A percentile compares a stretch with the other conserved stretches of the same genome.
Evolutionary conservation across 2,113 vertebrate species (phyloP).

Genomic region (Sylvilagus bachmani): DNA sequence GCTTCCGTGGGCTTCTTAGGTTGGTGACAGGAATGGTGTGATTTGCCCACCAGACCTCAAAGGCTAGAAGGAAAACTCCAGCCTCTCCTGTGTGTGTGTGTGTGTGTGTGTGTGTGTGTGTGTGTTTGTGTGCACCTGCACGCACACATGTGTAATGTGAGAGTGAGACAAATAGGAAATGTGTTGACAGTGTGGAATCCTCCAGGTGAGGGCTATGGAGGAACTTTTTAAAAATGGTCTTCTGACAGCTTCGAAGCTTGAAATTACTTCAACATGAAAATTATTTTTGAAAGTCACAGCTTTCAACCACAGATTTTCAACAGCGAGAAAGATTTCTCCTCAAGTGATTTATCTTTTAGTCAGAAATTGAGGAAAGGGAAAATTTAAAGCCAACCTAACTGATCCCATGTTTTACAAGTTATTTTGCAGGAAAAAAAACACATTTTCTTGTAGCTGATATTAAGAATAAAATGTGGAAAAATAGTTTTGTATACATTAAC

Average conservation of each 20-base stretch:
- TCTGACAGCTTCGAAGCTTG: constrained; percentile 56
- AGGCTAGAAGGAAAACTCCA: not conserved
- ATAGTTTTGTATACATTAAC: constrained; percentile 8
- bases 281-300: constrained; percentile 51
- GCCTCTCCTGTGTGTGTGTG: not conserved
- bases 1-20: not conserved
- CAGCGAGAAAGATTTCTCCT: constrained; percentile 55
- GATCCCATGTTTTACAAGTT: constrained; percentile 67
- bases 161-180: constrained; percentile 44
- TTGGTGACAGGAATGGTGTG: not conserved
- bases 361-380: constrained; percentile 67
- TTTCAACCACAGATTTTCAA: constrained; percentile 62
- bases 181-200: not conserved
- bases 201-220: constrained; percentile 27
- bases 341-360: constrained; percentile 73
- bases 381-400: constrained; percentile 69
- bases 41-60: not conserved
- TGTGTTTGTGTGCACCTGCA: no score
- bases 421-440: not conserved
- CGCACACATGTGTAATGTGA: not conserved
- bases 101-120: no score
- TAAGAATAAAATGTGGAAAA: constrained; percentile 55
- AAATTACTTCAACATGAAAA: constrained; percentile 56
- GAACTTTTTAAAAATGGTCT: not conserved
- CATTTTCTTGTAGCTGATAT: constrained; percentile 40